These are phyloP conservation scores for Nannobrachium achirus DNA, from an alignment of 2,113 vertebrate genomes.

Conservation along the genomic window DNA sequence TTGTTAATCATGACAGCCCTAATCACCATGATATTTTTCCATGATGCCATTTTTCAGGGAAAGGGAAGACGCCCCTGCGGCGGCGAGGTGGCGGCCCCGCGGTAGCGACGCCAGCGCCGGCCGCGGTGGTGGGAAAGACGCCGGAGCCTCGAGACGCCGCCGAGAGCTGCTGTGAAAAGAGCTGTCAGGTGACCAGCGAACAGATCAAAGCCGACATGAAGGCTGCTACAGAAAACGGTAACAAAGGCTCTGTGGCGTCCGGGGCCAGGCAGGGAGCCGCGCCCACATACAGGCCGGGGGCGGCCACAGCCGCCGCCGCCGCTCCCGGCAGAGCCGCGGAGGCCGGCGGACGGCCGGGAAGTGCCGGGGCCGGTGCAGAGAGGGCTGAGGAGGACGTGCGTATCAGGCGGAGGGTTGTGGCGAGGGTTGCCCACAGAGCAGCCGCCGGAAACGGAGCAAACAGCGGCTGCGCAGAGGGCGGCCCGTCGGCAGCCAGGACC, in stretches of 20 bases:
- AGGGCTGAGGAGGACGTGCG: neutral
- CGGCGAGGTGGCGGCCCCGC: slow-evolving; percentile 68
- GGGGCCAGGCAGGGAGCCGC: neutral
- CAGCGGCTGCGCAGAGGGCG: slow-evolving; percentile 1
- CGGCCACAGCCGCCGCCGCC: too few relatives aligned
- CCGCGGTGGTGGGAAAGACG: neutral
- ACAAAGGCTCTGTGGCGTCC: slow-evolving; percentile 23
- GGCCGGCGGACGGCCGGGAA: slow-evolving; percentile 22
- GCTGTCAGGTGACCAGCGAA: slow-evolving; percentile 97
- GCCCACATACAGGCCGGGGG: slow-evolving; percentile 70
- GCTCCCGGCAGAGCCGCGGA: slow-evolving; percentile 9
- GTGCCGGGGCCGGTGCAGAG: slow-evolving; percentile 33
- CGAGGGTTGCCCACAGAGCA: slow-evolving; percentile 4
- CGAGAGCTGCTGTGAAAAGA: slow-evolving; percentile 93
- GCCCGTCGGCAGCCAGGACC: neutral
- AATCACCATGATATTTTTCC: too few relatives aligned
- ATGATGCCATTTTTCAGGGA: slow-evolving; percentile 86
- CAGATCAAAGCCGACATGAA: slow-evolving; percentile 99
- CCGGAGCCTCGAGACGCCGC: slow-evolving; percentile 39
- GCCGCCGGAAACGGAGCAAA: slow-evolving; percentile 14
- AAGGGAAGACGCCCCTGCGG: slow-evolving; percentile 96
- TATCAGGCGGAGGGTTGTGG: slow-evolving; percentile 13
- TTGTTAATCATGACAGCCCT: too few relatives aligned
- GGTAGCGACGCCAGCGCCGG: neutral
- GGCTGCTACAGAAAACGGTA: slow-evolving; percentile 86